phyloP scores from a whole-genome alignment of 2,113 vertebrate genomes.

The Triplophysa siluroides region DNA sequence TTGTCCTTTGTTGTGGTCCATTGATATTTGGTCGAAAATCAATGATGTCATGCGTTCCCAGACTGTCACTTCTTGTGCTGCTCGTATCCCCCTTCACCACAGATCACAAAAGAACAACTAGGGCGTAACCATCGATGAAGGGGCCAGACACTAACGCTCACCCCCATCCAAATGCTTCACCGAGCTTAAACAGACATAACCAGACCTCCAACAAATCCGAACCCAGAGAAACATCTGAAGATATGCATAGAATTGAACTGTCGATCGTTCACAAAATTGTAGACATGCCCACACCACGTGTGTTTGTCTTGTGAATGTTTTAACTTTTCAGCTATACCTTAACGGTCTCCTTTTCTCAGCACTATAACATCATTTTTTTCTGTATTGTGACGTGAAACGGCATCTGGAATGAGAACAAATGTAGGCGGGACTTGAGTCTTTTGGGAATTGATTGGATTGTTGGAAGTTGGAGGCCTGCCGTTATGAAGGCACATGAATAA shows the following conservation, averaged over 20 bases:
- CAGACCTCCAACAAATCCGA: background rate
- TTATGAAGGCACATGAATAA: too few species aligned
- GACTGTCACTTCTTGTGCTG: slow-evolving; percentile 48
- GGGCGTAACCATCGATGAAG: slow-evolving; percentile 50
- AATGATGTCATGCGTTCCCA: slow-evolving; percentile 55
- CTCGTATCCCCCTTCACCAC: slow-evolving; percentile 34
- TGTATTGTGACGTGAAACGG: too few species aligned
- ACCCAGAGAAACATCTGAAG: background rate
- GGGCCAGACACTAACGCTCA: background rate
- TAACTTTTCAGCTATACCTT: too few species aligned
- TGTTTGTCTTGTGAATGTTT: too few species aligned
- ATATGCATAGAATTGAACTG: background rate
- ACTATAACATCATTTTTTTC: too few species aligned
- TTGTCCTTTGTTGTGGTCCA: slow-evolving; percentile 13
- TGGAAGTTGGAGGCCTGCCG: too few species aligned
- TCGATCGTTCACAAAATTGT: background rate
- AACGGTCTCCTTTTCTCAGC: too few species aligned
- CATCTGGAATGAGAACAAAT: too few species aligned
- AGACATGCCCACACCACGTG: background rate
- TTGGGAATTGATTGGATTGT: too few species aligned
- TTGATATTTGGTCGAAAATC: slow-evolving; percentile 29
- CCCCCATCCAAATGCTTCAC: background rate
- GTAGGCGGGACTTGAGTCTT: too few species aligned
- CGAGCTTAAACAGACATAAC: background rate
- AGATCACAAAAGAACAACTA: slow-evolving; percentile 56